Base-by-base conservation (phyloP, 2,888 invertebrate genomes). In the Cartodere bifasciata region DNA sequence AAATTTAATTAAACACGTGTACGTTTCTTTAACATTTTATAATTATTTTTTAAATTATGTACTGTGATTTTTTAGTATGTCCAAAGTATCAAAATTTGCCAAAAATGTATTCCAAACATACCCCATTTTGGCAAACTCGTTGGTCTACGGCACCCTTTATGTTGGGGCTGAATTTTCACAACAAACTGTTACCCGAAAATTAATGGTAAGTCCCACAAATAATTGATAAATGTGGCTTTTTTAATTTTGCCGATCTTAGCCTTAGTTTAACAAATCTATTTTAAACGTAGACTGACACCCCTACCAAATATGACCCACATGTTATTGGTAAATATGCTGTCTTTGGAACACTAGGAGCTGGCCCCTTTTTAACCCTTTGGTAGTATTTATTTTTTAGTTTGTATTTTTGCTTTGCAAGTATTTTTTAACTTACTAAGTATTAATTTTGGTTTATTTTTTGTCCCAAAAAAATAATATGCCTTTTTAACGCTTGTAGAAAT, bases 121-220 rank as follows among this genome's bases (percentile, higher is more conserved):
- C 44, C 68, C 68, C 3, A 45, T 65, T 13, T 29, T 64, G 17
- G 52, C 63, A 10, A 72, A 72, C 47, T 65, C 67, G 3, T 52
- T 70, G 3, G 69, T 83, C 17, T 86, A 85, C 55, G 86, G 82
- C 4, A 65, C 72, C 0, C 72, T 86, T 44, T 86, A 82, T 53
- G 72, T 77, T 1, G 76, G 77, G 3, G 86, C 87, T 0, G 86
- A 86, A 53, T 67, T 79, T 34, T 75, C 81, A 0, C 86, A 85
- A 52, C 87, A 87, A 59, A 71, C 72, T 5, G 60, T 78, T 38
- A 73, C 72, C 31, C 79, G 70, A 48, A 69, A 71, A 49, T 59
- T 75, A 37, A 50, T 75, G 64, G 84, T 84, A 63, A 67, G 64
- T 55, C 37, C 28, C 30, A 15, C 20, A 17, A 14, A 23, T 26